Percentiles rank a stretch among this genome's conserved stretches.
phyloP scores from a whole-genome alignment of 2,888 invertebrate genomes.

The Lepidochrysops patricia region DNA sequence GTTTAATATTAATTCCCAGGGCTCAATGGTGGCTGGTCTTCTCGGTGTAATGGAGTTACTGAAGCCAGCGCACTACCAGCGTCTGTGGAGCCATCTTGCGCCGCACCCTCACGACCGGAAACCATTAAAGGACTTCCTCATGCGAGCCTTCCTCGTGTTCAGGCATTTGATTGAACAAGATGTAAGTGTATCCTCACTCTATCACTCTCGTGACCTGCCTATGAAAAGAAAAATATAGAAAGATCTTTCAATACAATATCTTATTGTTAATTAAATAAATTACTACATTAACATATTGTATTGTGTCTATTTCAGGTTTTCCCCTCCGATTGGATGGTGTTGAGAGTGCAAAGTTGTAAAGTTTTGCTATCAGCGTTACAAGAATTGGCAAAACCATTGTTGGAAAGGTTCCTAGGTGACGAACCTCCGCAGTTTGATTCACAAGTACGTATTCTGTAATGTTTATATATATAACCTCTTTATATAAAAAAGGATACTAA shows the following conservation, averaged over 20 bases:
- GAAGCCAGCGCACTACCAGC: conserved; percentile 90
- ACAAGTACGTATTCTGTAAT: conserved; percentile 72
- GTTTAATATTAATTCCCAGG: conserved; percentile 58
- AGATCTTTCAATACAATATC: too few species aligned
- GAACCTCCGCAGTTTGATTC: conserved; percentile 83
- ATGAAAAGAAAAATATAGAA: too few species aligned
- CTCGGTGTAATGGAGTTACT: conserved; percentile 89
- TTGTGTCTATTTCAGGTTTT: conserved; percentile 71
- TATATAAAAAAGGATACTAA: too few species aligned
- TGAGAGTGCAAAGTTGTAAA: conserved; percentile 91
- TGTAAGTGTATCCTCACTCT: conserved; percentile 40
- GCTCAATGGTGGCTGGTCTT: conserved; percentile 89
- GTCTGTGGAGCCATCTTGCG: conserved; percentile 87
- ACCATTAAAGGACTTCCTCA: conserved; percentile 89
- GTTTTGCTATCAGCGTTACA: conserved; percentile 88
- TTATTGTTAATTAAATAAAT: too few species aligned
- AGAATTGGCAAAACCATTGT: conserved; percentile 90
- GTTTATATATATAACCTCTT: neutral
- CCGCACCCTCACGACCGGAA: conserved; percentile 81
- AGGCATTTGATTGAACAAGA: conserved; percentile 85
- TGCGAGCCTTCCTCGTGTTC: conserved; percentile 86
- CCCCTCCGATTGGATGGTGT: conserved; percentile 92
- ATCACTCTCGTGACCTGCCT: too few species aligned
- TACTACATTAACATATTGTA: neutral
- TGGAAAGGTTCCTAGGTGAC: conserved; percentile 85